phyloP scores from a whole-genome alignment of 2,888 invertebrate genomes.

The Camptogramma bilineatum region DNA sequence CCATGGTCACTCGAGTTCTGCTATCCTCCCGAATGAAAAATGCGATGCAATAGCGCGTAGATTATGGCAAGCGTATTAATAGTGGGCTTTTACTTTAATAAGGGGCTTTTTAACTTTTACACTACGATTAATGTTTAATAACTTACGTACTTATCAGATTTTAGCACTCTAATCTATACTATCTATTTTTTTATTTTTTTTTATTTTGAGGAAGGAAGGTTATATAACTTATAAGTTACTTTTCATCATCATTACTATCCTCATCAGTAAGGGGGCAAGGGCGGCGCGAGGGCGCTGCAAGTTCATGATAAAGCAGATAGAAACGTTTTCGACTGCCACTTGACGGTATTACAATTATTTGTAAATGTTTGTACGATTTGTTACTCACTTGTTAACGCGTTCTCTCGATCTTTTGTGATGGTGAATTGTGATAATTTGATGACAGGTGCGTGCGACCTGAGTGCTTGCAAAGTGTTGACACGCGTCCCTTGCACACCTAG shows the following conservation, averaged over 20 bases:
- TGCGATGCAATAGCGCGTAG: slow-evolving; percentile 26
- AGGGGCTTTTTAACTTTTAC: too few species aligned
- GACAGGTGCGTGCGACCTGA: slow-evolving; percentile 59
- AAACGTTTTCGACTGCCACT: not conserved
- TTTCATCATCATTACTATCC: too few species aligned
- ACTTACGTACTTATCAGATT: slow-evolving; percentile 9
- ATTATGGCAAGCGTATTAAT: slow-evolving; percentile 19
- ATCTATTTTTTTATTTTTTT: too few species aligned
- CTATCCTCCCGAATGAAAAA: slow-evolving; percentile 18
- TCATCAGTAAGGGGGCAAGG: too few species aligned
- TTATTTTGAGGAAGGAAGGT: too few species aligned
- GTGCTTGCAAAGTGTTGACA: slow-evolving; percentile 38
- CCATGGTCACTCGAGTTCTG: not conserved
- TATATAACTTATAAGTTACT: too few species aligned
- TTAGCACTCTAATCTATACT: slow-evolving; percentile 9
- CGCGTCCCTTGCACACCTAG: slow-evolving; percentile 34
- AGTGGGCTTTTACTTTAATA: slow-evolving; percentile 10
- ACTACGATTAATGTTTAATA: slow-evolving; percentile 2
- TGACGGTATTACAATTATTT: slow-evolving; percentile 48
- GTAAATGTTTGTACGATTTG: slow-evolving; percentile 47
- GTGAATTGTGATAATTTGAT: slow-evolving; percentile 74
- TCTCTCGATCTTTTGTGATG: slow-evolving; percentile 54
- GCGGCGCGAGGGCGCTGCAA: too few species aligned
- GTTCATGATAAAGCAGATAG: not conserved
- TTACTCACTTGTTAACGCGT: slow-evolving; percentile 51